A percentile compares a stretch with the other conserved stretches of the same genome.
Evolutionary conservation across 1,140 invertebrate genomes (phyloP).

Genomic region (Dinoponera quadriceps): DNA sequence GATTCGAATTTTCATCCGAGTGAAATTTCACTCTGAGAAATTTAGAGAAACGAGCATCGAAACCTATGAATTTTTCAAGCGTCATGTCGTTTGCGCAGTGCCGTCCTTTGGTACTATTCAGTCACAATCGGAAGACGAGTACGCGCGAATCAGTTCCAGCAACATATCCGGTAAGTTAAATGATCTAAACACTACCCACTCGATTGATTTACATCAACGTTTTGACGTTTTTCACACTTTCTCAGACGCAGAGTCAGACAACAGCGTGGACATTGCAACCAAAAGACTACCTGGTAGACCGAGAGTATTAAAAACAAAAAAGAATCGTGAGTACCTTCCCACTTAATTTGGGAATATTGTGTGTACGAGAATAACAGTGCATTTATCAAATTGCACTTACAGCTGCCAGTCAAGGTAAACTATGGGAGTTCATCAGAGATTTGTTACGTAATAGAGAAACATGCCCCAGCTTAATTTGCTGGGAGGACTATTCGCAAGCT

Average conservation of each 20-base stretch:
- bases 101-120: constrained; percentile 77
- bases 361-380: not conserved
- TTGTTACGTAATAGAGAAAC: constrained; percentile 91
- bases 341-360: not conserved
- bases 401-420: constrained; percentile 88
- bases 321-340: constrained; percentile 77
- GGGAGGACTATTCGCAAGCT: constrained; percentile 94
- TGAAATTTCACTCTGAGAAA: not conserved
- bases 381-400: constrained; percentile 65
- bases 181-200: not conserved
- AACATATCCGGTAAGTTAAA: constrained; percentile 75
- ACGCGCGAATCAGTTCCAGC: constrained; percentile 81
- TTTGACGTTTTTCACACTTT: constrained; percentile 20
- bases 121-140: constrained; percentile 82
- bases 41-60: constrained; percentile 9
- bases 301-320: constrained; percentile 79
- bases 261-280: constrained; percentile 79
- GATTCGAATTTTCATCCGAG: too few species aligned
- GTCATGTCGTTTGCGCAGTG: constrained; percentile 55
- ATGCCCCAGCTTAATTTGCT: constrained; percentile 93
- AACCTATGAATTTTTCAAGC: not conserved
- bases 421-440: constrained; percentile 94
- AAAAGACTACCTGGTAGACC: constrained; percentile 84
- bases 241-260: constrained; percentile 83
- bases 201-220: not conserved